Percentiles rank a stretch among this genome's conserved stretches.
These are phyloP conservation scores for Cotesia typhae DNA, from an alignment of 1,140 invertebrate species.

Conservation along the genomic window DNA sequence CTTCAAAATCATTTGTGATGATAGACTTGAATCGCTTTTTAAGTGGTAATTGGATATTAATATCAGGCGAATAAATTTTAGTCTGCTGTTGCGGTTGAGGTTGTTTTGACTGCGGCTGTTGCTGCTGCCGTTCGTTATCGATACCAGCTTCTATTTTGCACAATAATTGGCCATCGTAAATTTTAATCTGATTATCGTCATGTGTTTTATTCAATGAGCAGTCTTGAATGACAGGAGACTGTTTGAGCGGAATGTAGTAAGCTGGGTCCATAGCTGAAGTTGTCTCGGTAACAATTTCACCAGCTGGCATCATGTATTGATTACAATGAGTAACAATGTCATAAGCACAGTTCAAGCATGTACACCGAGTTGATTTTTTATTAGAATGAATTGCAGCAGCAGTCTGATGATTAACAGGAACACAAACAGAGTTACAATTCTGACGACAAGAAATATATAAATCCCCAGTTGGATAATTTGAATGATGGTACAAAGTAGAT, in stretches of 20 bases:
- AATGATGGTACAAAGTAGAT: slow-evolving; percentile 43
- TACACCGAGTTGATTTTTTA: slow-evolving; percentile 38
- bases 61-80: slow-evolving; percentile 29
- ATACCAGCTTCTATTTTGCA: slow-evolving; percentile 46
- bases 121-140: background rate
- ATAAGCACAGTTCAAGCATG: slow-evolving; percentile 52
- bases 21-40: slow-evolving; percentile 60
- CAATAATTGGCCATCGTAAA: slow-evolving; percentile 53
- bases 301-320: slow-evolving; percentile 52
- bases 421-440: slow-evolving; percentile 51
- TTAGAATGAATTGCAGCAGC: slow-evolving; percentile 42
- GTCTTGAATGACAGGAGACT: slow-evolving; percentile 52
- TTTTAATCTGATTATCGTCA: slow-evolving; percentile 45
- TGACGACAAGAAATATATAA: slow-evolving; percentile 53
- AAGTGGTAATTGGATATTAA: slow-evolving; percentile 54
- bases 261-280: slow-evolving; percentile 50
- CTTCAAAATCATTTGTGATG: slow-evolving; percentile 43
- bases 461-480: slow-evolving; percentile 48
- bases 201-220: slow-evolving; percentile 40
- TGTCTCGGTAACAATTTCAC: slow-evolving; percentile 41
- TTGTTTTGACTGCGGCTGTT: background rate
- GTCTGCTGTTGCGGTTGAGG: slow-evolving; percentile 1
- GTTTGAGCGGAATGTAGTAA: slow-evolving; percentile 53
- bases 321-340: slow-evolving; percentile 56
- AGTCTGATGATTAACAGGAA: slow-evolving; percentile 46